phyloP scores from a whole-genome alignment of 2,113 vertebrate genomes.

The Alethe castanea region DNA sequence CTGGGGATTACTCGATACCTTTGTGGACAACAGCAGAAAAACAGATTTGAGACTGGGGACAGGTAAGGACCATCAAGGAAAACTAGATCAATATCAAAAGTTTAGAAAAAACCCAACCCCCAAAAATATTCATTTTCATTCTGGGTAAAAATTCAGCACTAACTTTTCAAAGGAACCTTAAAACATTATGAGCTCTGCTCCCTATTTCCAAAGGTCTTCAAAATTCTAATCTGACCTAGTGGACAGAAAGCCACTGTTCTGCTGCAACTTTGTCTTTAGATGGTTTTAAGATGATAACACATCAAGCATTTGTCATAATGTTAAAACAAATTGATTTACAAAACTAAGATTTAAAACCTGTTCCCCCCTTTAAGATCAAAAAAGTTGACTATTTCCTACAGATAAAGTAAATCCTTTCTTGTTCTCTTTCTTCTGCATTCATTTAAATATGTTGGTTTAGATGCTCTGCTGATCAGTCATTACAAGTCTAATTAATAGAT shows the following conservation, averaged over 20 bases:
- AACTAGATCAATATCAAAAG: background rate
- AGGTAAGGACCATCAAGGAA: background rate
- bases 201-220: background rate
- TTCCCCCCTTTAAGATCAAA: background rate
- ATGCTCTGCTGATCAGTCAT: background rate
- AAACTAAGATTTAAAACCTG: background rate
- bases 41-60: background rate
- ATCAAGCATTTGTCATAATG: background rate
- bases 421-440: background rate
- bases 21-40: background rate
- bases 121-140: background rate
- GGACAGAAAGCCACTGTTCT: background rate
- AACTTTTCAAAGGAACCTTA: background rate
- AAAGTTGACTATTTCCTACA: background rate
- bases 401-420: background rate
- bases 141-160: background rate
- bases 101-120: accelerated
- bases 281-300: background rate
- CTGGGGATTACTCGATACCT: background rate
- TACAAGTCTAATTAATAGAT: background rate
- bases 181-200: background rate
- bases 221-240: background rate
- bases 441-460: background rate
- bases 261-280: background rate
- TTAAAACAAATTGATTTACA: background rate